phyloP scores from a whole-genome alignment of 2,113 vertebrate genomes.

The Cercocebus atys region DNA sequence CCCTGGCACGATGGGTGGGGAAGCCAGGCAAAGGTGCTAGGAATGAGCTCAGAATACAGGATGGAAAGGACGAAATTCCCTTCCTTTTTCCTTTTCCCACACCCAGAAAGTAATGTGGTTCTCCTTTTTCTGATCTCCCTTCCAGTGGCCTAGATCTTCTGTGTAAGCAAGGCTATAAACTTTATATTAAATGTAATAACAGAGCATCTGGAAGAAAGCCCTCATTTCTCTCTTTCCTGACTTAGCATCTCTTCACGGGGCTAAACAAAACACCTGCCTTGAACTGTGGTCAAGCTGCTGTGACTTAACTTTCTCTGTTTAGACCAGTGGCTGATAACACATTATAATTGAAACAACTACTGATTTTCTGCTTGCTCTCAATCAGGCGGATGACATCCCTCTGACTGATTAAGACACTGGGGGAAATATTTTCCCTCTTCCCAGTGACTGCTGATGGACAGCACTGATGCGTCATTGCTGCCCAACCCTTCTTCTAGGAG shows the following conservation, averaged over 20 bases:
- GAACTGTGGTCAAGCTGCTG: conserved; percentile 10
- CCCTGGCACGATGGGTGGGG: not conserved
- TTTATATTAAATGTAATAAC: conserved; percentile 39
- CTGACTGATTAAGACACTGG: conserved; percentile 54
- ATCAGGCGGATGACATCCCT: not conserved
- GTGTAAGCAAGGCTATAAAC: not conserved
- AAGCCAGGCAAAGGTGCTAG: not conserved
- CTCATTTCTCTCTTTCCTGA: not conserved
- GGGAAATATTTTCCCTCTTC: conserved; percentile 55
- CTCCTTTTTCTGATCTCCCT: not conserved
- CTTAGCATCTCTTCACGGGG: not conserved
- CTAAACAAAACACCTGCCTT: conserved; percentile 38
- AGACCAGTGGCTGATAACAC: conserved; percentile 25
- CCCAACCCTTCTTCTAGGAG: not conserved
- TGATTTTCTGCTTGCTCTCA: conserved; percentile 11
- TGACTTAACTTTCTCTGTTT: conserved; percentile 43
- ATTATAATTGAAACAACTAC: conserved; percentile 42
- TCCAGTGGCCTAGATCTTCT: not conserved
- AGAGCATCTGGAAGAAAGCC: not conserved
- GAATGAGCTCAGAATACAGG: not conserved
- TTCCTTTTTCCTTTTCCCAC: not conserved
- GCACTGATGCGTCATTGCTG: not conserved
- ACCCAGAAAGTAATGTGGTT: not conserved
- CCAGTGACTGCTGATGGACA: conserved; percentile 40
- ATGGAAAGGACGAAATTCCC: not conserved